These are phyloP conservation scores for Oasisia sp. DNA, from an alignment of 2,888 invertebrate genomes.

Conservation along the genomic window DNA sequence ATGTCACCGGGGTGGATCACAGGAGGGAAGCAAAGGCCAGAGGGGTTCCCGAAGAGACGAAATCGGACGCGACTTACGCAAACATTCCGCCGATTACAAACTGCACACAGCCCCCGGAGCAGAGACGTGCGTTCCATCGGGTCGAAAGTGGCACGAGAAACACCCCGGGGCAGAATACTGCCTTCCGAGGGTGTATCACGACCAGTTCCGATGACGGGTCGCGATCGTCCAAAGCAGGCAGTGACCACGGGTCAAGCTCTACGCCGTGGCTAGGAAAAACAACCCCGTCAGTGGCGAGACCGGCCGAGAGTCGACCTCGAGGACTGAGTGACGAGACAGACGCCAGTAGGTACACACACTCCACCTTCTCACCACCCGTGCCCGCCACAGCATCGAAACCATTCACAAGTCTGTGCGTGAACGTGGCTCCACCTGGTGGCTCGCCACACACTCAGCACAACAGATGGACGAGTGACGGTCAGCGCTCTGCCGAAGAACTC, in stretches of 20 bases:
- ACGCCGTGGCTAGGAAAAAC: background rate
- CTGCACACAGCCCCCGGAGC: background rate
- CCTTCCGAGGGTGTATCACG: background rate
- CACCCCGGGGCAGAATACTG: background rate
- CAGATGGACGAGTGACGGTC: background rate
- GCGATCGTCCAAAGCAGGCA: background rate
- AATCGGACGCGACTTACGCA: background rate
- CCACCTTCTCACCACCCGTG: background rate
- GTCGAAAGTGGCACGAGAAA: conserved; percentile 1
- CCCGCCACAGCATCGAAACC: background rate
- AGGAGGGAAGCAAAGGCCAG: background rate
- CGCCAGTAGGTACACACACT: background rate
- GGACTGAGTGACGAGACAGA: background rate
- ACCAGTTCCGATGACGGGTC: background rate
- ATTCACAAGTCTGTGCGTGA: background rate
- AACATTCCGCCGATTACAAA: background rate
- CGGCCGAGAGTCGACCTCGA: background rate
- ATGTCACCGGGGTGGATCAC: background rate
- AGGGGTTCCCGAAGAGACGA: background rate
- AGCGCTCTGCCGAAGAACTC: background rate
- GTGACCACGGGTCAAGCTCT: background rate
- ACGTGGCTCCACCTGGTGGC: background rate
- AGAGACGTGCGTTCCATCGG: background rate
- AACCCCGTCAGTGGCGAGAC: background rate
- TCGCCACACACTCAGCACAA: background rate